phyloP scores from a whole-genome alignment of 2,113 vertebrate species.

The Machaerirhynchus nigripectus region DNA sequence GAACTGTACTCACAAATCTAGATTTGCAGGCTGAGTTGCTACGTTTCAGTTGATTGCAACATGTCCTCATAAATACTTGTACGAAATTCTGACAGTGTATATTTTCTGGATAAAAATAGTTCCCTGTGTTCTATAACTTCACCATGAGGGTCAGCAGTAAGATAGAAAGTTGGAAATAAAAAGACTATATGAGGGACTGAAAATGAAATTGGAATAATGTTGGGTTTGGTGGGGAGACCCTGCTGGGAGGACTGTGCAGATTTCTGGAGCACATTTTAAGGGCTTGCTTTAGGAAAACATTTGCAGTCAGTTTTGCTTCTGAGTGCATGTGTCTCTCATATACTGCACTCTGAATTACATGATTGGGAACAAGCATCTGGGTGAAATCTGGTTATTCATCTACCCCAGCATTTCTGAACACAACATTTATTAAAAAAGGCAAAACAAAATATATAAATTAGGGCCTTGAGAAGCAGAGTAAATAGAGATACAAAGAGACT shows the following conservation, averaged over 20 bases:
- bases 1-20: background rate
- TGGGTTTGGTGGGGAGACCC: background rate
- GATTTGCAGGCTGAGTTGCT: background rate
- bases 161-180: background rate
- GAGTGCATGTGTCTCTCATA: background rate
- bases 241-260: background rate
- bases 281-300: background rate
- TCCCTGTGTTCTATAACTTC: background rate
- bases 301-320: background rate
- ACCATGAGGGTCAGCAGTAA: background rate
- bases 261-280: background rate
- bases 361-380: background rate
- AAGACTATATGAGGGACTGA: background rate
- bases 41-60: background rate
- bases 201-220: background rate
- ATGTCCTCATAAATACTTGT: background rate
- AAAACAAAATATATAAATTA: conserved; percentile 9
- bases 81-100: background rate
- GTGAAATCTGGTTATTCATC: conserved; percentile 1
- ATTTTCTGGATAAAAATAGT: background rate
- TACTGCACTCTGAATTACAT: background rate
- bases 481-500: conserved; percentile 18
- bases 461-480: background rate
- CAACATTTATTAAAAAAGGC: background rate
- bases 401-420: background rate